phyloP scores from a whole-genome alignment of 1,140 invertebrate genomes.

The Drosophila cardini region DNA sequence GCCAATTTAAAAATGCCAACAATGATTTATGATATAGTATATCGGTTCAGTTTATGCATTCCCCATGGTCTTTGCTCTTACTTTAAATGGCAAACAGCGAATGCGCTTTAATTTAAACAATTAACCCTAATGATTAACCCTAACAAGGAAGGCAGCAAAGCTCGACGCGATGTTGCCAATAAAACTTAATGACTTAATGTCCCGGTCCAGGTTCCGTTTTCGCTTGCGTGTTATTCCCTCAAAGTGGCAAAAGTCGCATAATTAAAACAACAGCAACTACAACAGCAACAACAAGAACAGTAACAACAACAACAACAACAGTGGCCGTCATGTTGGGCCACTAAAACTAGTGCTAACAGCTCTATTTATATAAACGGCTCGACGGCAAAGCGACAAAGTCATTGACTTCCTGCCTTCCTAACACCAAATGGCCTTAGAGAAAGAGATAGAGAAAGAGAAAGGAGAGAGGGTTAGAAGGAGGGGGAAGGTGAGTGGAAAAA shows the following conservation, averaged over 20 bases:
- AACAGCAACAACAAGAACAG: constrained; percentile 25
- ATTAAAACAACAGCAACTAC: constrained; percentile 56
- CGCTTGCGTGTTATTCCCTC: constrained; percentile 49
- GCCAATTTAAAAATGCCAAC: constrained; percentile 83
- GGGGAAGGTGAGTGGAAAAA: not conserved
- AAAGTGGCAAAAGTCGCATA: constrained; percentile 72
- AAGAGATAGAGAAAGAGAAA: not conserved
- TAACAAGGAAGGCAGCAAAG: constrained; percentile 19
- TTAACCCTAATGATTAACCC: constrained; percentile 77
- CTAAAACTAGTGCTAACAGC: constrained; percentile 71
- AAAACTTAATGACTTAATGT: constrained; percentile 80
- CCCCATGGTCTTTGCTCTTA: constrained; percentile 32
- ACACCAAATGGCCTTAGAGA: constrained; percentile 12
- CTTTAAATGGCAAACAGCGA: constrained; percentile 55
- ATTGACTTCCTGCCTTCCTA: constrained; percentile 67
- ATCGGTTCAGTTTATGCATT: constrained; percentile 18
- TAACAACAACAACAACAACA: constrained; percentile 34
- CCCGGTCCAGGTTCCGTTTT: constrained; percentile 42
- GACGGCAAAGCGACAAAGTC: constrained; percentile 63
- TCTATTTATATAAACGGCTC: constrained; percentile 72
- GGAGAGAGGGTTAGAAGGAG: not conserved
- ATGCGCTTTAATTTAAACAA: constrained; percentile 78
- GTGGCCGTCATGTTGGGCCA: constrained; percentile 42
- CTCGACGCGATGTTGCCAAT: constrained; percentile 62
- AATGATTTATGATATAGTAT: constrained; percentile 70